Evolutionary conservation across 2,888 invertebrate species (phyloP).

Genomic region (Polia nebulosa): DNA sequence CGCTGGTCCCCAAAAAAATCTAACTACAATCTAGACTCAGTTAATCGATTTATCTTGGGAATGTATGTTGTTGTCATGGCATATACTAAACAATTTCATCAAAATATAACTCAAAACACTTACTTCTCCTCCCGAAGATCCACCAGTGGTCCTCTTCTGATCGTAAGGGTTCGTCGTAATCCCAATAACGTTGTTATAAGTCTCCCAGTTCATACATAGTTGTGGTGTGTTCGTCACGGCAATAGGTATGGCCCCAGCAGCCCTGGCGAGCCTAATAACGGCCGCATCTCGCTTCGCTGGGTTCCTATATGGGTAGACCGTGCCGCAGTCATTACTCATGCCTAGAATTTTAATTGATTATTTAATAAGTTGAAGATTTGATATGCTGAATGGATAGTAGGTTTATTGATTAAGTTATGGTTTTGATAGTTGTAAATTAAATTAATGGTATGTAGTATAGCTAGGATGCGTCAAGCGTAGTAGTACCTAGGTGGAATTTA

Average conservation of each 20-base stretch:
- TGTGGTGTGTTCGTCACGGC: conserved; percentile 98
- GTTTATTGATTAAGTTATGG: conserved; percentile 13
- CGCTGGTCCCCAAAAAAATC: background rate
- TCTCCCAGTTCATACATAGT: conserved; percentile 97
- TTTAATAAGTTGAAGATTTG: conserved; percentile 30
- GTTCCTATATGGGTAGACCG: conserved; percentile 90
- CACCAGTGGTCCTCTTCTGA: conserved; percentile 95
- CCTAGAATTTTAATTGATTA: conserved; percentile 84
- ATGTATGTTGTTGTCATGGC: background rate
- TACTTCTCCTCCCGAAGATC: conserved; percentile 97
- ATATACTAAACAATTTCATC: background rate
- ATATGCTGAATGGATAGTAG: conserved; percentile 21
- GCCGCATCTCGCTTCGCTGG: conserved; percentile 94
- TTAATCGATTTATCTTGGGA: too few species aligned
- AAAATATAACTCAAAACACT: conserved; percentile 37
- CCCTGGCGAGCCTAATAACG: conserved; percentile 92
- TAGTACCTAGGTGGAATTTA: too few species aligned
- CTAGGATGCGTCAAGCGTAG: background rate
- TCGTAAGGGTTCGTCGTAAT: conserved; percentile 97
- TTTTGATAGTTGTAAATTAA: conserved; percentile 20
- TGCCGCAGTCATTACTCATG: conserved; percentile 94
- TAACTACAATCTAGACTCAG: too few species aligned
- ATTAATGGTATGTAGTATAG: background rate
- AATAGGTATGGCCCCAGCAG: conserved; percentile 96
- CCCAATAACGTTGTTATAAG: conserved; percentile 96